Evolutionary conservation across 2,113 vertebrate species (phyloP).

Genomic region (Psittacara wagleri): DNA sequence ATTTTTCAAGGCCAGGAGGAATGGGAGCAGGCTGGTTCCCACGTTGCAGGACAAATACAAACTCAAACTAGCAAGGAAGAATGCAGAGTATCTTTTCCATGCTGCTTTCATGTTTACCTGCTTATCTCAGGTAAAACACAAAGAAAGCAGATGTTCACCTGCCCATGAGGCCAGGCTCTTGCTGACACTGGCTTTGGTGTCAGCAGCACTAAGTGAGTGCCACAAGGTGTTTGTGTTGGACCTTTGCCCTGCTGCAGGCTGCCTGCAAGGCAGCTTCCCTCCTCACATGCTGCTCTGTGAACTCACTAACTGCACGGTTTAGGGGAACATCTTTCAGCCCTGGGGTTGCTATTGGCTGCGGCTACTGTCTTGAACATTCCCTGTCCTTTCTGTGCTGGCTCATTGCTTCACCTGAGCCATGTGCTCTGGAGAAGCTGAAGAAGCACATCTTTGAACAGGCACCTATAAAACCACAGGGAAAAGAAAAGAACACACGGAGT

Average conservation of each 20-base stretch:
- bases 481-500: fast-evolving
- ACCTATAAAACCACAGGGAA: background rate
- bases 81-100: background rate
- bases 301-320: background rate
- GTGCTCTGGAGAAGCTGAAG: background rate
- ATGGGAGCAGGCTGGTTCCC: background rate
- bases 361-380: background rate
- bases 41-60: background rate
- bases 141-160: background rate
- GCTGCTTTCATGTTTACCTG: background rate
- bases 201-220: background rate
- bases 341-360: background rate
- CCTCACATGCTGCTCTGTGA: fast-evolving
- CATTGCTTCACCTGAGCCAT: background rate
- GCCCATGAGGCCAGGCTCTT: background rate
- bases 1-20: background rate
- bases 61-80: background rate
- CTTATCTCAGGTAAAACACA: background rate
- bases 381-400: background rate
- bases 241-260: background rate
- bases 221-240: background rate
- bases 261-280: background rate
- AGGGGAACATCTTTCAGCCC: background rate
- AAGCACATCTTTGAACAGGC: background rate
- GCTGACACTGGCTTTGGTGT: background rate